Evolutionary conservation across 2,113 vertebrate genomes (phyloP).

Genomic region (Aepyceros melampus): DNA sequence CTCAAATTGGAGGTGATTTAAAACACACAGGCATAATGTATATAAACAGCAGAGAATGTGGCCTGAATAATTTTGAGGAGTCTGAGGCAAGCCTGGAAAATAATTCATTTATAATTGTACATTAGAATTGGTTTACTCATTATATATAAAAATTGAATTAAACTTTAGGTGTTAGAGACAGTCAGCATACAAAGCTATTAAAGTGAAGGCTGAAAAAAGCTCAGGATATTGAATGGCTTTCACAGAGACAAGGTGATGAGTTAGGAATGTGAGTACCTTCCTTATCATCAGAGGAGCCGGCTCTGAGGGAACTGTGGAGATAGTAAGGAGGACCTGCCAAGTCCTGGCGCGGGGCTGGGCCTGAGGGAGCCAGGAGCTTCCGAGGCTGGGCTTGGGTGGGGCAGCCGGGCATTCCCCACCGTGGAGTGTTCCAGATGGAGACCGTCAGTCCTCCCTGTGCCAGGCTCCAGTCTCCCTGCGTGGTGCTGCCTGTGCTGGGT

Average conservation of each 20-base stretch:
- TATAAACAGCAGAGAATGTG: not conserved
- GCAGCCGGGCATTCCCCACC: accelerated
- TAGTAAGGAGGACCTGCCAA: not conserved
- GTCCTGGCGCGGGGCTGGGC: accelerated
- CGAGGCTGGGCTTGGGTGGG: not conserved
- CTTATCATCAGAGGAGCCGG: not conserved
- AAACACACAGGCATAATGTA: not conserved
- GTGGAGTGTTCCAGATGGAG: not conserved
- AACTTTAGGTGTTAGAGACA: not conserved
- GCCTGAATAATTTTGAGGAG: not conserved
- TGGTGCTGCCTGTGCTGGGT: not conserved
- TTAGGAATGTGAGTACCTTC: not conserved
- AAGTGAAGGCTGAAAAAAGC: not conserved
- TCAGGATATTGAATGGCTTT: not conserved
- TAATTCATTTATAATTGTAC: not conserved
- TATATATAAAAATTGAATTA: not conserved
- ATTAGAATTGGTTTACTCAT: not conserved
- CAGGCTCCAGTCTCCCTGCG: not conserved
- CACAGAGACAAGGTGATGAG: not conserved
- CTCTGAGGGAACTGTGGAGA: not conserved
- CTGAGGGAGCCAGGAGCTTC: not conserved
- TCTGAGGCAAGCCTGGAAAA: not conserved
- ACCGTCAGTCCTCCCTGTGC: not conserved
- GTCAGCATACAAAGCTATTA: not conserved
- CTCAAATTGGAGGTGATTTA: constrained; percentile 25